Conservation (phyloP, 2,797 vertebrate species). For the Clarias pachynema region DNA sequence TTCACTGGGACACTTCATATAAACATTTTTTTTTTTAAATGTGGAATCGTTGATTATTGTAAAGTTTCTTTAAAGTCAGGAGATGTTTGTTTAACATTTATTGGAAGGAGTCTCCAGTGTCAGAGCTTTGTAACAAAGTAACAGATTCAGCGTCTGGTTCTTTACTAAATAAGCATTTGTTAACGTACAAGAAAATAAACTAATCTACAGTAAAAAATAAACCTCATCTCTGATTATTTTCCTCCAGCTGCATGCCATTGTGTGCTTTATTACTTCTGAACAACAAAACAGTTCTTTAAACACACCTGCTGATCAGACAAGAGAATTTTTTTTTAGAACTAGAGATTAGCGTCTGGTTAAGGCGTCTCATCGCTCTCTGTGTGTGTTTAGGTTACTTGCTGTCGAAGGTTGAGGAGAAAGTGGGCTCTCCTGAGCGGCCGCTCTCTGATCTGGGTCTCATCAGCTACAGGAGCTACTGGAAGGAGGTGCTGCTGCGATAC, state of each 20-base stretch:
- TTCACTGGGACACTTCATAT: not conserved
- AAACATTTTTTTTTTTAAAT: not conserved
- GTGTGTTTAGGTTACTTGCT: conserved; percentile 84
- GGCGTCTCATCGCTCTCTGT: not conserved
- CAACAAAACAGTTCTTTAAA: not conserved
- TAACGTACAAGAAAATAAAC: no score
- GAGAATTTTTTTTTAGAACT: no score
- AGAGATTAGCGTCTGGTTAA: not conserved
- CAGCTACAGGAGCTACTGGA: conserved; percentile 97
- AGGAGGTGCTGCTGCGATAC: conserved; percentile 94
- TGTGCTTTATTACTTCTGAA: not conserved
- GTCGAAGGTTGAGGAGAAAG: conserved; percentile 94
- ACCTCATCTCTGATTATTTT: not conserved
- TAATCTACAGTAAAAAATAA: not conserved
- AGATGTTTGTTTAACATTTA: no score
- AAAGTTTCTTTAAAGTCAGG: no score
- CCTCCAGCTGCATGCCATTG: not conserved
- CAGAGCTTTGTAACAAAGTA: no score
- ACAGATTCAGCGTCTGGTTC: no score
- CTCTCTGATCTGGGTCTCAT: conserved; percentile 93
- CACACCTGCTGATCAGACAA: no score
- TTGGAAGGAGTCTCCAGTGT: no score
- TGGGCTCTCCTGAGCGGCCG: conserved; percentile 90
- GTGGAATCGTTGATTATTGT: not conserved
- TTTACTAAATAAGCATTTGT: no score